phyloP scores from a whole-genome alignment of 2,113 vertebrate genomes.

The Todiramphus chloris region DNA sequence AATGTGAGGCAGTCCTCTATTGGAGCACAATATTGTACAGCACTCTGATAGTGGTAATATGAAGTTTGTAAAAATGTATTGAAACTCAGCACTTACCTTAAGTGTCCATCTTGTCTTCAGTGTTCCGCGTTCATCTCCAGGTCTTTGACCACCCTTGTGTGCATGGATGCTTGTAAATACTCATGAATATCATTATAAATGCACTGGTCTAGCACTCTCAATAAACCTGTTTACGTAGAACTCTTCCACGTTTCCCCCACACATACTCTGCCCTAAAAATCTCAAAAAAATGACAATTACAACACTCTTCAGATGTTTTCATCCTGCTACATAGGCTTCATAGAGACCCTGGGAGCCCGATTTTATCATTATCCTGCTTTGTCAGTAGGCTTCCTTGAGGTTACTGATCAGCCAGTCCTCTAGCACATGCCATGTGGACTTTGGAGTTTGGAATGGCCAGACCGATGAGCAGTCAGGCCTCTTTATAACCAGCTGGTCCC shows the following conservation, averaged over 20 bases:
- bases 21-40: not conserved
- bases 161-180: not conserved
- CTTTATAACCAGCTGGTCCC: not conserved
- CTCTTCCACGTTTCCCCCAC: not conserved
- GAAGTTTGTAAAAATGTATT: not conserved
- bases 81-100: not conserved
- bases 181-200: not conserved
- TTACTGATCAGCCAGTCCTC: not conserved
- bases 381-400: not conserved
- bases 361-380: not conserved
- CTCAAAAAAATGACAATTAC: not conserved
- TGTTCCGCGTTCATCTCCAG: not conserved
- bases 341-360: not conserved
- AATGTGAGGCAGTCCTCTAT: no score
- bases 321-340: not conserved
- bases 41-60: not conserved
- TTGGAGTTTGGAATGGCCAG: not conserved
- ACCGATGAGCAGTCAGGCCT: not conserved
- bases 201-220: not conserved
- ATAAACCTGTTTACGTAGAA: not conserved
- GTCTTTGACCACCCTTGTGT: not conserved
- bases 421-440: not conserved
- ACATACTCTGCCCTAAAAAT: accelerated
- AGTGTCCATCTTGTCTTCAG: not conserved
- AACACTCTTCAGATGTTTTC: not conserved